Conservation (phyloP, 2,113 vertebrate genomes). For the Isichthys henryi region DNA sequence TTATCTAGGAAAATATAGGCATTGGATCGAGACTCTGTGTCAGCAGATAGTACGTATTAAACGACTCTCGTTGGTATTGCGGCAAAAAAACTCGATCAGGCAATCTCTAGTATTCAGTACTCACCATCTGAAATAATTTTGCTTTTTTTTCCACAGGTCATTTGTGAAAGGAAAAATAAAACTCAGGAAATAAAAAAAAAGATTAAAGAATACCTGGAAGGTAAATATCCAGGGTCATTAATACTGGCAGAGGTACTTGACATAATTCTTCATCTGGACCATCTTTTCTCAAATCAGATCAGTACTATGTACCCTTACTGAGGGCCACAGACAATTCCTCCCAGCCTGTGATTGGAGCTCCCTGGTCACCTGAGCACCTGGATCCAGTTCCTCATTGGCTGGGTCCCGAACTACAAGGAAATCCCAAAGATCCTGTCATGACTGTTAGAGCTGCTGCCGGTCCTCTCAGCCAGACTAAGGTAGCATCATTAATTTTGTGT, state of each 20-base stretch:
- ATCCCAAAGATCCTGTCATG: conserved; percentile 79
- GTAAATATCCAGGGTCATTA: conserved; percentile 51
- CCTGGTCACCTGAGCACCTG: conserved; percentile 79
- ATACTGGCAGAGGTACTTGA: not conserved
- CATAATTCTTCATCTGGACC: not conserved
- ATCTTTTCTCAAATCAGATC: conserved; percentile 59
- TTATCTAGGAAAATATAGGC: not conserved
- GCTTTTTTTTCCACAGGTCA: conserved; percentile 60
- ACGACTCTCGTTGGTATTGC: not conserved
- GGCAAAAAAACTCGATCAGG: not conserved
- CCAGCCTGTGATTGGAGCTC: conserved; percentile 75
- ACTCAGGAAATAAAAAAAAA: conserved; percentile 72
- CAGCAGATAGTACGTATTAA: not conserved
- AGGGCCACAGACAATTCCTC: conserved; percentile 85
- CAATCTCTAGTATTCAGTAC: not conserved
- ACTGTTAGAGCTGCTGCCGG: conserved; percentile 82
- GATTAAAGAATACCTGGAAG: conserved; percentile 80
- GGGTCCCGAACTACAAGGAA: conserved; percentile 48
- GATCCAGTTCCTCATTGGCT: conserved; percentile 45
- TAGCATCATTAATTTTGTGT: conserved; percentile 38
- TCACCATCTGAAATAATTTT: not conserved
- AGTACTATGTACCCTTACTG: conserved; percentile 82
- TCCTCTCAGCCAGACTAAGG: conserved; percentile 87
- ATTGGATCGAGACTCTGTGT: not conserved
- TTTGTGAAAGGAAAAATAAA: conserved; percentile 90